These are phyloP conservation scores for Cladopsammia gracilis DNA, from an alignment of 64 coral and sea anemone genomes.

Conservation along the genomic window DNA sequence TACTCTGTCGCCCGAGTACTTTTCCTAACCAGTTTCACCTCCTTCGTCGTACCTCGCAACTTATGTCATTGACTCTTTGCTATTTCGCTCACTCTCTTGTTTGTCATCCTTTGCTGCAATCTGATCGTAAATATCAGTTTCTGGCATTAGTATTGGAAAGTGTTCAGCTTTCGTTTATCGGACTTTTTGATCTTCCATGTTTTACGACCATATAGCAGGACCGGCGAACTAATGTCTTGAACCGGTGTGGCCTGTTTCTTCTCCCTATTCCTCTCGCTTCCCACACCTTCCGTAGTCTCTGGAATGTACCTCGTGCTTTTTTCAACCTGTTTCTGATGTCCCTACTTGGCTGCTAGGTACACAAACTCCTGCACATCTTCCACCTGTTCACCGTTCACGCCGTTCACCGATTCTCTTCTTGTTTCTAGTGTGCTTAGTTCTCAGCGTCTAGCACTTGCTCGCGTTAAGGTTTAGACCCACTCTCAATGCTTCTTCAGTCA, in stretches of 20 bases:
- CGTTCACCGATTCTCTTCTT: neutral
- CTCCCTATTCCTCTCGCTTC: constrained; percentile 14
- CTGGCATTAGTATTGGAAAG: too few species aligned
- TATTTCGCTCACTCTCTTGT: too few species aligned
- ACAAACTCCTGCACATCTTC: neutral
- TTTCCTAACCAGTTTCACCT: too few species aligned
- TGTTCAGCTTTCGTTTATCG: too few species aligned
- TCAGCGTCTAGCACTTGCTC: constrained; percentile 3
- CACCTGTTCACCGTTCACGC: constrained; percentile 1
- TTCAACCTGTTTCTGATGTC: neutral
- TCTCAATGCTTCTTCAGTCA: neutral
- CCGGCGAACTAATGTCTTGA: constrained; percentile 3
- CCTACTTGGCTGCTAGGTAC: constrained; percentile 9
- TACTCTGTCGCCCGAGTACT: too few species aligned
- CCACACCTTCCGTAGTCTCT: constrained; percentile 10
- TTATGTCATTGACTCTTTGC: too few species aligned
- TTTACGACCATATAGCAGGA: too few species aligned
- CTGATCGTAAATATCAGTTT: too few species aligned
- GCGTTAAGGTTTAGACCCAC: neutral
- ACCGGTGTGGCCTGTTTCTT: neutral
- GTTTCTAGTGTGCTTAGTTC: neutral
- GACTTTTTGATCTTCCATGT: too few species aligned
- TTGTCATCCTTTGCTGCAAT: too few species aligned
- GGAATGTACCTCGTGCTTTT: constrained; percentile 8
- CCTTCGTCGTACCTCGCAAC: too few species aligned